phyloP scores from a whole-genome alignment of 2,888 invertebrate species.

The Corbicula japonica region DNA sequence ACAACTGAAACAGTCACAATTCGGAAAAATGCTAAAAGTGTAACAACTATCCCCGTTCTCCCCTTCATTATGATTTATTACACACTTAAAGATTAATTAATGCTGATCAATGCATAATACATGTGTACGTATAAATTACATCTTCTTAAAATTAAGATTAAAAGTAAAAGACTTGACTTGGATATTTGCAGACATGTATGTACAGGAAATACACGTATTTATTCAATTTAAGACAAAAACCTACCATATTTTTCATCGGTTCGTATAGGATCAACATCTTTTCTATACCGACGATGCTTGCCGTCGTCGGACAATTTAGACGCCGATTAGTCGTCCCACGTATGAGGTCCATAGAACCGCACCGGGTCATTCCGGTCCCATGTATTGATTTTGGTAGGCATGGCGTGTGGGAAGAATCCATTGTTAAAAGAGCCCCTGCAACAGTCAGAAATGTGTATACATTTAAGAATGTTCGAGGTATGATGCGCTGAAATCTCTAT shows the following conservation, averaged over 20 bases:
- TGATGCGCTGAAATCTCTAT: no score
- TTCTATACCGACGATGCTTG: constrained; percentile 32
- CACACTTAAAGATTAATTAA: neutral
- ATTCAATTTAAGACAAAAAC: neutral
- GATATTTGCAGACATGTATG: neutral
- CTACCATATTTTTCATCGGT: constrained; percentile 62
- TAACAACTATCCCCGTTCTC: no score
- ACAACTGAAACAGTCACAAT: no score
- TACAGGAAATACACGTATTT: neutral
- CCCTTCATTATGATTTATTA: neutral
- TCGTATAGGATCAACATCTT: constrained; percentile 32
- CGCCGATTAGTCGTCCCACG: constrained; percentile 66
- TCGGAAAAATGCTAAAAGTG: no score
- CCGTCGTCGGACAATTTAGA: constrained; percentile 45
- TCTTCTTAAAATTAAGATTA: neutral
- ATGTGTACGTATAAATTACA: neutral
- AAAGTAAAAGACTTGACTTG: neutral
- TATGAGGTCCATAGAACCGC: constrained; percentile 56
- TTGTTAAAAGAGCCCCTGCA: constrained; percentile 62
- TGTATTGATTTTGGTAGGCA: constrained; percentile 67
- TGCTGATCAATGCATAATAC: no score
- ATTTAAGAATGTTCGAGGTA: neutral
- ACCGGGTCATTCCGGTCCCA: constrained; percentile 63
- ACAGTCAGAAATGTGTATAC: constrained; percentile 1
- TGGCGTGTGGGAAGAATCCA: constrained; percentile 65